A percentile compares a stretch with the other conserved stretches of the same genome.
Conservation (phyloP, 2,888 invertebrate species). For the Yponomeuta malinellus region DNA sequence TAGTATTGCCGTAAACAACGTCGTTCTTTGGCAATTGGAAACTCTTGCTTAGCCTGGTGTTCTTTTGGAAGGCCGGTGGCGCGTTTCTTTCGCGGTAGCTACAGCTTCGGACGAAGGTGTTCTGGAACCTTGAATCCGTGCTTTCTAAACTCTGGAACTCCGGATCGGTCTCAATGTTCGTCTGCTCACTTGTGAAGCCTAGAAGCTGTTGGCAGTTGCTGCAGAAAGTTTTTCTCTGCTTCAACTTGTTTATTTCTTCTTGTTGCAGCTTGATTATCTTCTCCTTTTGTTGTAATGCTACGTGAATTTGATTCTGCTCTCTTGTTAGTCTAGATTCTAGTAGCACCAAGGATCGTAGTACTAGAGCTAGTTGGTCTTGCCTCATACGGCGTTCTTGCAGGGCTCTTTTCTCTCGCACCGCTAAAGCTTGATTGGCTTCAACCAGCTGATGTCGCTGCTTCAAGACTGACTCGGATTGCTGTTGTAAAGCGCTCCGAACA, state of each 20-base stretch:
- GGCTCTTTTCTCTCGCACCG: constrained; percentile 76
- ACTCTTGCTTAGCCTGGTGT: constrained; percentile 70
- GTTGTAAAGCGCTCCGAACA: constrained; percentile 79
- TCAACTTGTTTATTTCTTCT: constrained; percentile 80
- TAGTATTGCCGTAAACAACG: constrained; percentile 62
- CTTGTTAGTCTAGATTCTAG: constrained; percentile 83
- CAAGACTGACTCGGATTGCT: constrained; percentile 77
- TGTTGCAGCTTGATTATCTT: constrained; percentile 82
- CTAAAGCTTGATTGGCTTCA: constrained; percentile 77
- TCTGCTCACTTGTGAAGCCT: constrained; percentile 71
- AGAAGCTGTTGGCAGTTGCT: constrained; percentile 69
- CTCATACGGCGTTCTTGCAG: constrained; percentile 78
- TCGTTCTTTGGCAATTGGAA: constrained; percentile 69
- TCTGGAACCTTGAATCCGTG: constrained; percentile 68
- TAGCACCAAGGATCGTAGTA: constrained; percentile 81
- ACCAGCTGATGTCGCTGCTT: constrained; percentile 81
- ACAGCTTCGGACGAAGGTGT: constrained; percentile 65
- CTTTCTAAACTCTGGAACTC: constrained; percentile 72
- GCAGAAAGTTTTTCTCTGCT: constrained; percentile 69
- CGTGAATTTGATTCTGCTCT: constrained; percentile 83
- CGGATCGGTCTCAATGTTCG: constrained; percentile 71
- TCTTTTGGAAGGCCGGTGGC: constrained; percentile 70
- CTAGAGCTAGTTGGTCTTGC: constrained; percentile 82
- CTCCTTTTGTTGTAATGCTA: constrained; percentile 82
- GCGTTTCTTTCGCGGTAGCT: constrained; percentile 70